Conservation (phyloP, 2,888 invertebrate species). For the Miltochrista miniata region DNA sequence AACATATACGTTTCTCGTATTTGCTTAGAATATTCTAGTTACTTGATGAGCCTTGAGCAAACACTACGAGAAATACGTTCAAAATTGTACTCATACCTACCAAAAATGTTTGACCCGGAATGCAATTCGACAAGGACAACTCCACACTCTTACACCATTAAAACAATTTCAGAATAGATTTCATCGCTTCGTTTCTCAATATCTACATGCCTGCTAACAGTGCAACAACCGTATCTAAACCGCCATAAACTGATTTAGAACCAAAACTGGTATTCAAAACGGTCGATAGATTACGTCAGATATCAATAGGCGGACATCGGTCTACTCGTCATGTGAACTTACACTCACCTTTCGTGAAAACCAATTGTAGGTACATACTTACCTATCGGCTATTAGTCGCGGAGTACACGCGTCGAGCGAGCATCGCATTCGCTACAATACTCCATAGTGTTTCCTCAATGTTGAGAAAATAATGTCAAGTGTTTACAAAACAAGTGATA, state of each 20-base stretch:
- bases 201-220: constrained; percentile 6
- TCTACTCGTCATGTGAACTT: neutral
- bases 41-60: too few relatives aligned
- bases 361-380: too few relatives aligned
- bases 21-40: too few relatives aligned
- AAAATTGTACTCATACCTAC: too few relatives aligned
- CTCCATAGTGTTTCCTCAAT: constrained; percentile 10
- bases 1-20: too few relatives aligned
- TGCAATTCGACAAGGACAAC: too few relatives aligned
- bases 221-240: constrained; percentile 18
- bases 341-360: constrained; percentile 4
- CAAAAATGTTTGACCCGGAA: too few relatives aligned
- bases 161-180: too few relatives aligned
- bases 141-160: too few relatives aligned
- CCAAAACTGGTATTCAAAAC: constrained; percentile 5
- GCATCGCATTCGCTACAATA: constrained; percentile 11
- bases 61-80: too few relatives aligned
- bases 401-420: constrained; percentile 23
- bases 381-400: too few relatives aligned
- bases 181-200: neutral
- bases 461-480: constrained; percentile 47
- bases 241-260: constrained; percentile 6
- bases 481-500: constrained; percentile 43
- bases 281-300: constrained; percentile 6
- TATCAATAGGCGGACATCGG: neutral